Evolutionary conservation across 2,113 vertebrate species (phyloP).

Genomic region (Baryphthengus martii): DNA sequence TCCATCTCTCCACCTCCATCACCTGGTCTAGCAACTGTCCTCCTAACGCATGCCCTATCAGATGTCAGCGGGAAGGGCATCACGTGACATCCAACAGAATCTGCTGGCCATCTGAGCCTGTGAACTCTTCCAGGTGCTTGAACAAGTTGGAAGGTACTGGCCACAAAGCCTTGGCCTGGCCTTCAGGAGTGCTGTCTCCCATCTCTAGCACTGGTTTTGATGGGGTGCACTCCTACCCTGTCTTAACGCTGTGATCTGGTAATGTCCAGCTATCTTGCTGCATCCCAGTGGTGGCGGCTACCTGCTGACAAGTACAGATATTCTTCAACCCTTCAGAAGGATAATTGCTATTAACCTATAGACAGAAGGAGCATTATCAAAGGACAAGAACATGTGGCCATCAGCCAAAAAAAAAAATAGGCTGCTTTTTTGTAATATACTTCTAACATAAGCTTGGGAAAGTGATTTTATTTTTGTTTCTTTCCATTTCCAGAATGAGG

Average conservation of each 20-base stretch:
- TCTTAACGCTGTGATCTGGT: too few species aligned
- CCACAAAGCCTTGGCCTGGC: background rate
- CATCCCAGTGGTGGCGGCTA: background rate
- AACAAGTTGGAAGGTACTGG: fast-evolving
- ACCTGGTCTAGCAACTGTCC: background rate
- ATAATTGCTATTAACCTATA: background rate
- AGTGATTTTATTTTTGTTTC: background rate
- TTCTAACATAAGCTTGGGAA: background rate
- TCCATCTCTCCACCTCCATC: background rate
- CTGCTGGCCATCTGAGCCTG: background rate
- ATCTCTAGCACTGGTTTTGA: fast-evolving
- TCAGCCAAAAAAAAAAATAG: background rate
- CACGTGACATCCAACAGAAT: background rate
- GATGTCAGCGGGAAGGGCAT: background rate
- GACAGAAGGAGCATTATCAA: background rate
- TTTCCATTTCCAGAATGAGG: background rate
- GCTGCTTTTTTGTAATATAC: background rate
- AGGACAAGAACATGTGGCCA: background rate
- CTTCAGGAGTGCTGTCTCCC: background rate
- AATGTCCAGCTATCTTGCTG: background rate
- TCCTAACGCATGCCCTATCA: background rate
- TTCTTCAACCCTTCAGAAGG: background rate
- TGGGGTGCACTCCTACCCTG: background rate
- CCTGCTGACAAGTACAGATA: background rate
- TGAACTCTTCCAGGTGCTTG: background rate